These are phyloP conservation scores for Rhingia campestris DNA, from an alignment of 2,888 invertebrate species.

Conservation along the genomic window DNA sequence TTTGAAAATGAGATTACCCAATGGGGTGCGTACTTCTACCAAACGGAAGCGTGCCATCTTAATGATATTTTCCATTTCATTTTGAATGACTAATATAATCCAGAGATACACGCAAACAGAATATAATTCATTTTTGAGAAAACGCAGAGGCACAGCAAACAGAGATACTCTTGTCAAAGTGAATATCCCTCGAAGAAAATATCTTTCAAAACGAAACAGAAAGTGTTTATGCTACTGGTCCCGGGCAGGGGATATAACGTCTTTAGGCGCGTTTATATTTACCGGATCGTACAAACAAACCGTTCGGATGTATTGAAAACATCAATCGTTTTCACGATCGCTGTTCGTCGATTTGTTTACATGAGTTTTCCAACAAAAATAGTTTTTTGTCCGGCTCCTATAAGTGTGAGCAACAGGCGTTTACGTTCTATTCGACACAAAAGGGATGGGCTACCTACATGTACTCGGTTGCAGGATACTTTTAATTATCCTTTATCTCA, in stretches of 20 bases:
- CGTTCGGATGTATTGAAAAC: constrained; percentile 56
- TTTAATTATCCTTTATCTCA: constrained; percentile 49
- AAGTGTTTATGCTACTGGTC: constrained; percentile 66
- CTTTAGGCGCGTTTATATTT: constrained; percentile 20
- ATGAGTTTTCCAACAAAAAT: constrained; percentile 46
- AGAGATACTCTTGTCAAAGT: constrained; percentile 3
- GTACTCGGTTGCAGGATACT: constrained; percentile 53
- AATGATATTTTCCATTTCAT: constrained; percentile 14
- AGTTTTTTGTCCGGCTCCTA: neutral
- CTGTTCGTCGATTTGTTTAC: constrained; percentile 52
- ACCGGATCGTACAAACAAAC: constrained; percentile 63
- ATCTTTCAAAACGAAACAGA: constrained; percentile 49
- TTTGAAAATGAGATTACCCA: constrained; percentile 4
- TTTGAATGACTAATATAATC: constrained; percentile 22
- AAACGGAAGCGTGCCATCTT: constrained; percentile 58
- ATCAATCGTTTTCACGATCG: constrained; percentile 68
- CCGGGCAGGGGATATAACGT: constrained; percentile 37
- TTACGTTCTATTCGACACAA: neutral
- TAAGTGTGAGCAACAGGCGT: constrained; percentile 52
- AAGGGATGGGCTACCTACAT: constrained; percentile 13
- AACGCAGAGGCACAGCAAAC: constrained; percentile 20
- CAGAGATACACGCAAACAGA: neutral
- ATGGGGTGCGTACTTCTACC: constrained; percentile 17
- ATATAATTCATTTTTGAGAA: constrained; percentile 20
- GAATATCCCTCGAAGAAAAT: constrained; percentile 19